phyloP scores from a whole-genome alignment of 2,797 vertebrate species.

The Trachurus trachurus region DNA sequence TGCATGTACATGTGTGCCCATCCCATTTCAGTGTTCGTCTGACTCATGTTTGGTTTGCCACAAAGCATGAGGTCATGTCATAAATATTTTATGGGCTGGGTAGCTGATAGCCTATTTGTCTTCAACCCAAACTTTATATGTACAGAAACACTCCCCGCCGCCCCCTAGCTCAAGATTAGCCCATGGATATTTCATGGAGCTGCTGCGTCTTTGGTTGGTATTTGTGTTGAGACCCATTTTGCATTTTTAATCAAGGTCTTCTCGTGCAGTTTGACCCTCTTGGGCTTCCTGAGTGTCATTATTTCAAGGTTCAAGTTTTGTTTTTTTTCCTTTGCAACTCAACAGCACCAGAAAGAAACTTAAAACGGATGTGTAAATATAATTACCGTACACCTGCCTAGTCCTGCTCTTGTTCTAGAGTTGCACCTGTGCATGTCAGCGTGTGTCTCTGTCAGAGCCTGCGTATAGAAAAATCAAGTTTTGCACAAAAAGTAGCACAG shows the following conservation, averaged over 20 bases:
- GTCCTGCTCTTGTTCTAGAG: neutral
- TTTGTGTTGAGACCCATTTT: constrained; percentile 33
- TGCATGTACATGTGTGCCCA: constrained; percentile 7
- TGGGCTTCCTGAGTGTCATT: constrained; percentile 9
- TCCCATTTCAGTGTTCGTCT: constrained; percentile 45
- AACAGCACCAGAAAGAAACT: neutral
- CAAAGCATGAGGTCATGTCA: constrained; percentile 72
- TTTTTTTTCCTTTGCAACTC: constrained; percentile 6
- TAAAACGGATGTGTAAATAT: constrained; percentile 8
- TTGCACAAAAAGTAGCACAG: neutral
- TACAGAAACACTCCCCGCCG: constrained; percentile 40
- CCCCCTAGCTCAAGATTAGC: constrained; percentile 21
- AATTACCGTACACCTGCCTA: neutral
- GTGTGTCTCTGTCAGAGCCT: neutral
- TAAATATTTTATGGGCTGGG: constrained; percentile 70
- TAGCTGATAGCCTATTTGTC: constrained; percentile 64
- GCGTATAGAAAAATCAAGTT: neutral
- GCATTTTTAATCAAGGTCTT: constrained; percentile 42
- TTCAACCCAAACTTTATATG: constrained; percentile 58
- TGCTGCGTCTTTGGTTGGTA: neutral
- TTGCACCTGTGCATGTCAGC: neutral
- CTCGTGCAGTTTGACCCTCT: constrained; percentile 9
- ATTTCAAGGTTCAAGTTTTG: neutral
- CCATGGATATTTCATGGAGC: constrained; percentile 58
- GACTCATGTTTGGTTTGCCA: constrained; percentile 38